Base-by-base conservation (phyloP, 2,888 invertebrate species). In the Thecophora atra region DNA sequence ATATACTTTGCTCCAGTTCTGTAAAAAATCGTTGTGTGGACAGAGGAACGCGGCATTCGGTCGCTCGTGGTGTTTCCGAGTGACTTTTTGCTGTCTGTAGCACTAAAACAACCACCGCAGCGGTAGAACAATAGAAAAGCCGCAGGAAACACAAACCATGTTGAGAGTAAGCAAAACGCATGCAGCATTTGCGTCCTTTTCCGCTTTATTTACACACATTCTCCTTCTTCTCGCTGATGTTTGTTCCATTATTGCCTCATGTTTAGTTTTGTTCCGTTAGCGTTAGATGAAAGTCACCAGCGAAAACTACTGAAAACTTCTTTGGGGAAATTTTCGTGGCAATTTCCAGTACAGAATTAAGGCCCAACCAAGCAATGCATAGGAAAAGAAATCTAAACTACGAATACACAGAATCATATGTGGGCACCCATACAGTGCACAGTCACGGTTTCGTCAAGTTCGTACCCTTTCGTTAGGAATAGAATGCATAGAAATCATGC, bases 1-100 rank as follows among this genome's bases (percentile, higher is more conserved):
- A 69, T 69, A 60, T 47, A 69, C 24, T 69, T 67, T 58, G 58
- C 26, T 26, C 58, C 58, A 58, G 11, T 28, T 28, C 28, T 28
- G 15, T 7, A 17, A 24, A 5, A 24, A 58, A 6, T 47, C 17
- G 47, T n/a, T 17, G 47, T 47, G 47, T 15, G 17, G 28, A n/a
- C n/a, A 11, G 47, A 17, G 47, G 24, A 58, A 28, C 13, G 28
- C 3, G 58, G 26, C 15, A 4, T 2, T 3, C 28, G 15, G 58
- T 28, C 47, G 24, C n/a, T 58, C 58, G 26, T 28, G 13, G 26
- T 28, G 28, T 28, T 26, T 24, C 8, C 24, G 54, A 17, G 8
- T 58, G 24, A 24, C 3, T 58, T 21, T 58, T 6, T 28, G 58
- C 17, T 13, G 24, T 7, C 13, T 47, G 17, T 47, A 1, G 47